Conservation (phyloP, 2,797 vertebrate species). For the Amazona finschi region DNA sequence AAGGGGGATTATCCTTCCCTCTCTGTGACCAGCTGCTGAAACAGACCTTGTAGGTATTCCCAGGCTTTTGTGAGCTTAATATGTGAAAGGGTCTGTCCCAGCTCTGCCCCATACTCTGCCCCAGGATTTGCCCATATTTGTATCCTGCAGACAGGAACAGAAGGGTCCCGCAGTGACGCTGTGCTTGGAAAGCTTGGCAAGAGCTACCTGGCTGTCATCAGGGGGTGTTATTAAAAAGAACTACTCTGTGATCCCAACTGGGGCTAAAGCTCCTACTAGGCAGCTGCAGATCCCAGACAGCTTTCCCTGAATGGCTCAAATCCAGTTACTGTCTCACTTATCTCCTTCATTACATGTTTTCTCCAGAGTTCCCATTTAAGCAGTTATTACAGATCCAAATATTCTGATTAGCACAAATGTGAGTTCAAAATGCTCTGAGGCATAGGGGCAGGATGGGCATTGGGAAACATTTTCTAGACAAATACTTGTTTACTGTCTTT, state of each 20-base stretch:
- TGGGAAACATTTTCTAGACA: not conserved
- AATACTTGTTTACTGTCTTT: not conserved
- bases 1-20: not conserved
- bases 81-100: not conserved
- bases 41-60: not conserved
- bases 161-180: not conserved
- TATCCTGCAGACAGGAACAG: accelerated
- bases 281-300: not conserved
- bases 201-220: not conserved
- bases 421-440: not conserved
- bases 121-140: not conserved
- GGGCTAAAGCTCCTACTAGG: not conserved
- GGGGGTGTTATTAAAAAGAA: not conserved
- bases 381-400: not conserved
- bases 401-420: not conserved
- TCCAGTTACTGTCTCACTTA: not conserved
- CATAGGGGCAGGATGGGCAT: not conserved
- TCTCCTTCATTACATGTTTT: not conserved
- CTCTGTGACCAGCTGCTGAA: not conserved
- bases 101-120: not conserved
- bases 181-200: not conserved
- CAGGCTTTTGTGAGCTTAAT: not conserved
- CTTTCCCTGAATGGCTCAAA: not conserved
- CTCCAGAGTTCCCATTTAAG: not conserved
- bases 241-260: not conserved